These are phyloP conservation scores for Limnephilus auricula DNA, from an alignment of 2,888 invertebrate genomes.

Conservation along the genomic window DNA sequence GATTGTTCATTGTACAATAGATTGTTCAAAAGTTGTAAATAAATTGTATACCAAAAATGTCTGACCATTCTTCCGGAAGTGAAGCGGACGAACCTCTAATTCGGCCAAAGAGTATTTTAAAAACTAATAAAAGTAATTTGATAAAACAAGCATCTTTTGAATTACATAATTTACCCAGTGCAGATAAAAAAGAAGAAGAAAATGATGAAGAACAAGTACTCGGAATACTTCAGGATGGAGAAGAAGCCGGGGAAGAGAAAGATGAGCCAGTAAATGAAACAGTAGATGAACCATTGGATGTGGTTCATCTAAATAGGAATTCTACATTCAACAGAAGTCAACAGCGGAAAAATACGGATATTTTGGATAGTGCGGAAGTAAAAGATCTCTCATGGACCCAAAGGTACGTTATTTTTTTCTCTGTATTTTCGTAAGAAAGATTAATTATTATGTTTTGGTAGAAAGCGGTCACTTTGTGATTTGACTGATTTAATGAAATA, in stretches of 20 bases:
- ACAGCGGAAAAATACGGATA: slow-evolving; percentile 72
- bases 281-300: no score
- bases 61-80: neutral
- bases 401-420: slow-evolving; percentile 68
- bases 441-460: no score
- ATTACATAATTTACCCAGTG: neutral
- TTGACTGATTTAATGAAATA: no score
- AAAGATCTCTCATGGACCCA: slow-evolving; percentile 73
- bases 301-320: slow-evolving; percentile 18
- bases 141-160: neutral
- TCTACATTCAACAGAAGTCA: slow-evolving; percentile 11
- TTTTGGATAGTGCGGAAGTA: slow-evolving; percentile 73
- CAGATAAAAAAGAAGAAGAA: neutral
- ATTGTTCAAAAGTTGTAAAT: neutral
- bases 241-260: neutral
- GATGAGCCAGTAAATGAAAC: neutral
- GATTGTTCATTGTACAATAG: no score
- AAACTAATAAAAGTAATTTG: neutral
- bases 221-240: neutral
- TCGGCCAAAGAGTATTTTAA: neutral
- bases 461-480: no score
- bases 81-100: neutral
- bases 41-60: neutral
- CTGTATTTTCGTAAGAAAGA: neutral
- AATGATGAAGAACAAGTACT: neutral